These are phyloP conservation scores for Mesorhabditis belari DNA, from an alignment of 2,888 invertebrate genomes.

Conservation along the genomic window DNA sequence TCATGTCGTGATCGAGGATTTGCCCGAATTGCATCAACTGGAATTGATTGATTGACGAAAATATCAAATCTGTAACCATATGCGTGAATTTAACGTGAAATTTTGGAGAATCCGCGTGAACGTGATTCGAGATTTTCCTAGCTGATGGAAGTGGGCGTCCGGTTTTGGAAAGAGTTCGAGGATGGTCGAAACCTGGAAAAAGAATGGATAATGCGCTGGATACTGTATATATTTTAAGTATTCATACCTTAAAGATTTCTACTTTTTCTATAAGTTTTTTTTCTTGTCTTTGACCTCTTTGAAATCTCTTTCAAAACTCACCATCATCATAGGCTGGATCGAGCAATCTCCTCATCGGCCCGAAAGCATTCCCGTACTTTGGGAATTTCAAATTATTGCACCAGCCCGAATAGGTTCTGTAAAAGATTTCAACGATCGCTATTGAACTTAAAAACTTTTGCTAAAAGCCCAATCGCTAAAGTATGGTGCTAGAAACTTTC, in stretches of 20 bases:
- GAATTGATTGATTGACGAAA: not conserved
- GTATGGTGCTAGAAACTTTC: too few species aligned
- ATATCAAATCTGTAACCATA: conserved; percentile 18
- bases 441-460: too few species aligned
- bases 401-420: conserved; percentile 70
- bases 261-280: too few species aligned
- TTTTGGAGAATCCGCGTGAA: conserved; percentile 38
- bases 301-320: too few species aligned
- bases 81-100: conserved; percentile 51
- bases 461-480: too few species aligned
- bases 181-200: conserved; percentile 44
- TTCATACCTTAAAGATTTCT: not conserved
- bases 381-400: conserved; percentile 68
- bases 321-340: conserved; percentile 75
- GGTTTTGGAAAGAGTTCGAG: conserved; percentile 29
- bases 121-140: conserved; percentile 34
- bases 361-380: conserved; percentile 48
- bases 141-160: conserved; percentile 48
- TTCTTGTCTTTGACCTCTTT: too few species aligned
- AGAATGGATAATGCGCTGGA: too few species aligned
- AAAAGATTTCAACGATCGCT: too few species aligned
- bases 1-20: conserved; percentile 85
- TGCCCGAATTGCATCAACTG: conserved; percentile 86
- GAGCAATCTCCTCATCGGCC: conserved; percentile 40
- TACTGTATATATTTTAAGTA: not conserved